A percentile compares a stretch with the other conserved stretches of the same genome.
phyloP scores from a whole-genome alignment of 2,113 vertebrate species.

The Budorcas taxicolor region DNA sequence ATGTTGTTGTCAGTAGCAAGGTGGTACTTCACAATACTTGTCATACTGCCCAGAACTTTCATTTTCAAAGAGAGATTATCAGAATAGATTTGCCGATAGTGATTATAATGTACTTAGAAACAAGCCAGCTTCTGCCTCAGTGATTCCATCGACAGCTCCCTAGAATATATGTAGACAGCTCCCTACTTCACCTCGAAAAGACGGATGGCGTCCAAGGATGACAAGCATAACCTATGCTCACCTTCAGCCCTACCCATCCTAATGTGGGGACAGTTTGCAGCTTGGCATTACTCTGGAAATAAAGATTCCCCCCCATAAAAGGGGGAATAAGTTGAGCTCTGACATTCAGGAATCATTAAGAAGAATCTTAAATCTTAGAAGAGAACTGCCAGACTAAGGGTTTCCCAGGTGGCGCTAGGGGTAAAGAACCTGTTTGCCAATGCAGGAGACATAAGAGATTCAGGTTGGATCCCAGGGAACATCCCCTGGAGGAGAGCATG shows the following conservation, averaged over 20 bases:
- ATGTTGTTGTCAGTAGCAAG: conserved; percentile 10
- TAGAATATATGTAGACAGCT: not conserved
- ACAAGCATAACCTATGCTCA: not conserved
- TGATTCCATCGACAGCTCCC: not conserved
- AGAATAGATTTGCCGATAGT: not conserved
- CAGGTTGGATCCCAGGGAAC: not conserved
- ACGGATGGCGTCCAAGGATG: not conserved
- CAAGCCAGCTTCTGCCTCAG: not conserved
- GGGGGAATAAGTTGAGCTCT: not conserved
- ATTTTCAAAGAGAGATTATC: conserved; percentile 15
- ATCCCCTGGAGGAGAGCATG: not conserved
- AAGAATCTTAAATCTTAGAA: not conserved
- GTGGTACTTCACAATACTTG: conserved; percentile 29
- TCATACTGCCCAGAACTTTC: conserved; percentile 40
- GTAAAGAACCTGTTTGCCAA: not conserved
- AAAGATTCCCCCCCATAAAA: not conserved
- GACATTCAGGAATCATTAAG: not conserved
- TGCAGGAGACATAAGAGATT: not conserved
- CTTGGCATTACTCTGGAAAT: not conserved
- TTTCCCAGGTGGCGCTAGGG: not conserved
- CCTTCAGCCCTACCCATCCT: not conserved
- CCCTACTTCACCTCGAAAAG: not conserved
- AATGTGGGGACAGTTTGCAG: not conserved
- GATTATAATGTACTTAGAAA: not conserved
- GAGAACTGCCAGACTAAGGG: not conserved